A percentile compares a stretch with the other conserved stretches of the same genome.
phyloP scores from a whole-genome alignment of 2,797 vertebrate genomes.

The Iguana delicatissima region DNA sequence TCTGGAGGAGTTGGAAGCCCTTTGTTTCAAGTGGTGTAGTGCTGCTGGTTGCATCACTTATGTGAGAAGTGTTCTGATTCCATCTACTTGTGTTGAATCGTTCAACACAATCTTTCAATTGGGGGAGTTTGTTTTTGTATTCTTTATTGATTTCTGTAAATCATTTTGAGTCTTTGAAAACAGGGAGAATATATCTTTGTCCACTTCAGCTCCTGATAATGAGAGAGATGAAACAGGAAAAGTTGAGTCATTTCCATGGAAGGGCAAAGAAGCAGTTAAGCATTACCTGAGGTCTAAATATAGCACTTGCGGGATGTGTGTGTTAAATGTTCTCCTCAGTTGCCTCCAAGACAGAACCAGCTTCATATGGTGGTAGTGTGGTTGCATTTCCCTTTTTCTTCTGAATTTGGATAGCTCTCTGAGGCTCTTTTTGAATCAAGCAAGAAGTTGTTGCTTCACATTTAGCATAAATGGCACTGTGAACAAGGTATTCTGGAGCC shows the following conservation, averaged over 20 bases:
- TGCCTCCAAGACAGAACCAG: background rate
- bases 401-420: background rate
- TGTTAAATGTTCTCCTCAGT: background rate
- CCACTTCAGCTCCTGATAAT: background rate
- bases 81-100: background rate
- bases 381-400: background rate
- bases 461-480: background rate
- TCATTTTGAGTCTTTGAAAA: background rate
- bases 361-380: too few species aligned
- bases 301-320: background rate
- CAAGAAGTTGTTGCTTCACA: background rate
- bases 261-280: background rate
- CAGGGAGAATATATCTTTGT: background rate
- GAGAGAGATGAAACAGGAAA: background rate
- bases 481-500: background rate
- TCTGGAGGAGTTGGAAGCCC: background rate
- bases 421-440: background rate
- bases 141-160: background rate
- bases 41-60: background rate
- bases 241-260: slow-evolving; percentile 17
- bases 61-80: background rate
- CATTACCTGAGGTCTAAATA: slow-evolving; percentile 1
- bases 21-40: background rate
- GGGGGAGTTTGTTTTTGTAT: background rate
- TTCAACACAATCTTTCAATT: too few species aligned